Percentiles rank a stretch among this genome's conserved stretches.
Evolutionary conservation across 2,113 vertebrate genomes (phyloP).

Genomic region (Ifrita kowaldi): DNA sequence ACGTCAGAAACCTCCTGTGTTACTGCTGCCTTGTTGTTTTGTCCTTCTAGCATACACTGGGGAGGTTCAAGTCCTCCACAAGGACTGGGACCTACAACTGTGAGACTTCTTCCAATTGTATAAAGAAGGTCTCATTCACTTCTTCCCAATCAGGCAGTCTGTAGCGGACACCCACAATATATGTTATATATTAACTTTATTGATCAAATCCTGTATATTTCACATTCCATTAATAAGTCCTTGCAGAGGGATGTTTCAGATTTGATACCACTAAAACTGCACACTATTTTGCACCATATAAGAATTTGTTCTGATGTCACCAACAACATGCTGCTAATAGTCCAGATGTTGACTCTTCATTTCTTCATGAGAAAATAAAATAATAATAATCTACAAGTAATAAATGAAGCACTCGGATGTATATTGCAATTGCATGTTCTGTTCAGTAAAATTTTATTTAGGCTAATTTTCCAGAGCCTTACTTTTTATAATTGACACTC

Average conservation of each 20-base stretch:
- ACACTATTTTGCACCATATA: background rate
- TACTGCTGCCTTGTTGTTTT: background rate
- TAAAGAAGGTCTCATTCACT: background rate
- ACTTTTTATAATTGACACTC: conserved; percentile 35
- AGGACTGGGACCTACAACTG: fast-evolving
- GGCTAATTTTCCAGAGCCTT: conserved; percentile 31
- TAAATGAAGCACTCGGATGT: background rate
- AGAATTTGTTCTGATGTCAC: background rate
- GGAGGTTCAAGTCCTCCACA: background rate
- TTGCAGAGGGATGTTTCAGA: background rate
- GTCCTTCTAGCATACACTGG: no score
- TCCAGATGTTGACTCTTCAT: background rate
- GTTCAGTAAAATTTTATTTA: conserved; percentile 22
- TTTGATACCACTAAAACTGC: background rate
- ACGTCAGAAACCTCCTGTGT: background rate
- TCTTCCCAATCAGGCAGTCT: background rate
- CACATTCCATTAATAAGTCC: background rate
- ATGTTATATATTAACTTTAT: background rate
- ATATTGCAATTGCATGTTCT: conserved; percentile 21
- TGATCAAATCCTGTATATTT: background rate
- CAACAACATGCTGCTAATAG: background rate
- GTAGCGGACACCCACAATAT: background rate
- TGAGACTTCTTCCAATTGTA: background rate
- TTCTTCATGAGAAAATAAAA: background rate
- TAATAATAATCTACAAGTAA: background rate